phyloP scores from a whole-genome alignment of 2,113 vertebrate genomes.

The Anser brachyrhynchus region DNA sequence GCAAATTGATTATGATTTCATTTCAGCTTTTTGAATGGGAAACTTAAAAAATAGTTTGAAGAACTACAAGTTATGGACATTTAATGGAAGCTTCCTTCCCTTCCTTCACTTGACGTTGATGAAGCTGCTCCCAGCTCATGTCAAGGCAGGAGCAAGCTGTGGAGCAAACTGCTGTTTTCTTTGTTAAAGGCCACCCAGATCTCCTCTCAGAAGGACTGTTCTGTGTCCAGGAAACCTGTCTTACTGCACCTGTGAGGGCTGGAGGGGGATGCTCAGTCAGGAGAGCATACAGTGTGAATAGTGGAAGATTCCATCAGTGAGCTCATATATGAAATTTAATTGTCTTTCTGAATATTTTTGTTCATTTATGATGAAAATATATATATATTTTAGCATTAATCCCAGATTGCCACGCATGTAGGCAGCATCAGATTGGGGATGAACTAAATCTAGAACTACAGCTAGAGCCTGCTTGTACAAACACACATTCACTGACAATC shows the following conservation, averaged over 20 bases:
- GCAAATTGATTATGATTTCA: slow-evolving; percentile 16
- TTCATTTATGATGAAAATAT: slow-evolving; percentile 46
- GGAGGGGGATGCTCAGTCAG: neutral
- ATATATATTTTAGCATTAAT: slow-evolving; percentile 44
- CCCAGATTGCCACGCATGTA: slow-evolving; percentile 1
- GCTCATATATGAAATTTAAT: neutral
- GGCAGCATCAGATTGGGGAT: neutral
- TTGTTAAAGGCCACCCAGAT: neutral
- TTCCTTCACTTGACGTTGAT: neutral
- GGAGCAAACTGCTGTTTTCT: neutral
- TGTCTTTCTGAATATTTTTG: neutral
- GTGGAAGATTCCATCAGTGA: neutral
- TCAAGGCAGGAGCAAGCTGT: neutral
- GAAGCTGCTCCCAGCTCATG: neutral
- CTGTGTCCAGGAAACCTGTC: neutral
- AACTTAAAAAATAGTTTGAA: slow-evolving; percentile 54
- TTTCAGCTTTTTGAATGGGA: slow-evolving; percentile 35
- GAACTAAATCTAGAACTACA: slow-evolving; percentile 7
- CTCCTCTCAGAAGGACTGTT: neutral
- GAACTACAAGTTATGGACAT: neutral
- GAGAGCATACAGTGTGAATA: neutral
- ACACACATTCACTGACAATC: slow-evolving; percentile 25
- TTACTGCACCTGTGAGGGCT: neutral
- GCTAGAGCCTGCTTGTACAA: slow-evolving; percentile 35
- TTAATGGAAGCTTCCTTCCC: neutral